Percentiles rank a stretch among this genome's conserved stretches.
Evolutionary conservation across 2,797 vertebrate genomes (phyloP).

Genomic region (Morus bassanus): DNA sequence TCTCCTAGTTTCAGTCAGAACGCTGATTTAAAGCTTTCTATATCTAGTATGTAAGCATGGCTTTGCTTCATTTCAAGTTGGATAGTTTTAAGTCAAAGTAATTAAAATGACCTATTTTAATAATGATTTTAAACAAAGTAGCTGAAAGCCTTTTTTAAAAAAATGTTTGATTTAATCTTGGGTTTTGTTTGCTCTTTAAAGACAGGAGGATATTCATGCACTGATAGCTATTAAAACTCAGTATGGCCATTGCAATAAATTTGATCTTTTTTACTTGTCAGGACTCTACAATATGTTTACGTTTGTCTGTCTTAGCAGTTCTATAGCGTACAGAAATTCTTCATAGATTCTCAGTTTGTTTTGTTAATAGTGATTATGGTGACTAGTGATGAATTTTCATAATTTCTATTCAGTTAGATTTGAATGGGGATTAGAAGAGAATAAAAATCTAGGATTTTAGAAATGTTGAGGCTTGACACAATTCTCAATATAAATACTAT

Average conservation of each 20-base stretch:
- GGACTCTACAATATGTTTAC: not conserved
- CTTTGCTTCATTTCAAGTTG: not conserved
- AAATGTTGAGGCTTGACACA: not conserved
- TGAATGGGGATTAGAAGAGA: not conserved
- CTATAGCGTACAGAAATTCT: not conserved
- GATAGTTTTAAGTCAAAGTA: not conserved
- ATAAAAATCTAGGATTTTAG: not conserved
- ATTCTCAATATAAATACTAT: too few species aligned
- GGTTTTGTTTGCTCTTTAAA: not conserved
- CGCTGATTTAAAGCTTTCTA: not conserved
- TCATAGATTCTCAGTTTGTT: not conserved
- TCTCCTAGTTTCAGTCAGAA: not conserved
- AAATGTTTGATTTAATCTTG: accelerated
- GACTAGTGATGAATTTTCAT: not conserved
- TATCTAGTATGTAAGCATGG: not conserved
- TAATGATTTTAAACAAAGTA: not conserved
- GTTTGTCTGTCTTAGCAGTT: not conserved
- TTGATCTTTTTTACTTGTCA: not conserved
- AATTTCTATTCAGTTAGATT: not conserved
- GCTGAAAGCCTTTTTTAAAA: not conserved
- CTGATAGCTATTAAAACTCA: not conserved
- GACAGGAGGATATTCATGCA: not conserved
- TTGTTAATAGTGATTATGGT: not conserved
- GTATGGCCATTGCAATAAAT: not conserved
- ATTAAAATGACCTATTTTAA: not conserved